Base-by-base conservation (phyloP, 2,888 invertebrate species). In the Eumerus sabulonum region DNA sequence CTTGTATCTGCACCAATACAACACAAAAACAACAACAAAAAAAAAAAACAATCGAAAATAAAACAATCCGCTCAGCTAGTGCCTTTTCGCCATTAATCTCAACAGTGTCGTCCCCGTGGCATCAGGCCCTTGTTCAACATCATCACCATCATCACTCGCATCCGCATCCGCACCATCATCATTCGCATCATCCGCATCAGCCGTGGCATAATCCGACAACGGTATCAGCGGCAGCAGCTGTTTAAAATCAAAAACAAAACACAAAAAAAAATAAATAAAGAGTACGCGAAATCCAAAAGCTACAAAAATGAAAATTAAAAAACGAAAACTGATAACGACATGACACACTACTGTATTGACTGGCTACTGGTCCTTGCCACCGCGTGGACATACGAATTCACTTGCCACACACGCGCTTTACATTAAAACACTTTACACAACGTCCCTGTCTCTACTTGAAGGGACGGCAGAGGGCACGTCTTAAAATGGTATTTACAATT, bases 51-150 rank as follows among this genome's bases (percentile, higher is more conserved):
- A n/a, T 48, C 45, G 57, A 73, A 83, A 81, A 74, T 81, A 82
- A 83, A 82, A 74, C 82, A 83, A 84, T 84, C 85, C 85, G 86
- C 86, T 86, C 85, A 88, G 88, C 85, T 84, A 86, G 87, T 86
- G 88, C 87, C 84, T 88, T 89, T 87, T 88, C 87, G 86, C 87
- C 88, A 87, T 87, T 89, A 87, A 88, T 88, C 83, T 84, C 86
- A 86, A 87, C 88, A 87, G 87, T 88, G 87, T 86, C 88, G 85
- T 85, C 88, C 83, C 88, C 87, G 82, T 89, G 89, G 89, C 89
- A 89, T 84, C 89, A 89, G 85, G 87, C 89, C 68, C 84, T 89
- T 45, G 87, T 88, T 81, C 89, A 88, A 83, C 87, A 88, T 82
- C 88, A 87, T 74, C 88, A 87, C 73, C 81, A 83, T 79, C 82